Conservation (phyloP, 2,888 invertebrate genomes). For the Dugesia japonica region DNA sequence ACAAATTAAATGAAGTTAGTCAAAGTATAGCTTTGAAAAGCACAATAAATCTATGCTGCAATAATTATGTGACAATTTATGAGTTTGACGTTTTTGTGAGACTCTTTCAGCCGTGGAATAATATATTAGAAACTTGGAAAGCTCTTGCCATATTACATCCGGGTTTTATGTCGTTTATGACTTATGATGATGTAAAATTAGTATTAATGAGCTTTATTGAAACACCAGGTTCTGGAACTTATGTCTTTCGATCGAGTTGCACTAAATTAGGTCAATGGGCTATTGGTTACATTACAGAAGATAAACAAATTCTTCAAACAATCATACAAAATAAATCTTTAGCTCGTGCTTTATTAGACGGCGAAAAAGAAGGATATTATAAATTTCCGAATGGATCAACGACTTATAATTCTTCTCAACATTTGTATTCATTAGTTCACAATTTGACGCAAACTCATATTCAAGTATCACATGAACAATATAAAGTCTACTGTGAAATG, state of each 20-base stretch:
- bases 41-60: constrained; percentile 95
- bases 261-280: constrained; percentile 98
- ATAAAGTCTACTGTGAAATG: constrained; percentile 98
- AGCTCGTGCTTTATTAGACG: constrained; percentile 89
- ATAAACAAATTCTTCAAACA: constrained; percentile 92
- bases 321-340: constrained; percentile 98
- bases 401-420: constrained; percentile 53
- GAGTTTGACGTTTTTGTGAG: constrained; percentile 99
- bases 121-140: constrained; percentile 90
- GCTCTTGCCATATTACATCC: constrained; percentile 95
- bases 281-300: constrained; percentile 87
- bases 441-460: constrained; percentile 93
- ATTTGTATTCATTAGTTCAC: constrained; percentile 82
- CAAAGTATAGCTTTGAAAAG: constrained; percentile 97
- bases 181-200: constrained; percentile 97
- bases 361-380: constrained; percentile 89
- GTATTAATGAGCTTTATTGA: constrained; percentile 82
- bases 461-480: constrained; percentile 73
- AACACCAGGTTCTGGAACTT: constrained; percentile 66
- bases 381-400: constrained; percentile 66
- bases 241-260: constrained; percentile 72
- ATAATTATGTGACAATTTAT: constrained; percentile 97
- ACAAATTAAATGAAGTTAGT: constrained; percentile 78
- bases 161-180: constrained; percentile 94
- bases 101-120: constrained; percentile 97